Percentiles rank a stretch among this genome's conserved stretches.
phyloP scores from a whole-genome alignment of 2,888 invertebrate species.

The Ommatoiulus sabulosus region DNA sequence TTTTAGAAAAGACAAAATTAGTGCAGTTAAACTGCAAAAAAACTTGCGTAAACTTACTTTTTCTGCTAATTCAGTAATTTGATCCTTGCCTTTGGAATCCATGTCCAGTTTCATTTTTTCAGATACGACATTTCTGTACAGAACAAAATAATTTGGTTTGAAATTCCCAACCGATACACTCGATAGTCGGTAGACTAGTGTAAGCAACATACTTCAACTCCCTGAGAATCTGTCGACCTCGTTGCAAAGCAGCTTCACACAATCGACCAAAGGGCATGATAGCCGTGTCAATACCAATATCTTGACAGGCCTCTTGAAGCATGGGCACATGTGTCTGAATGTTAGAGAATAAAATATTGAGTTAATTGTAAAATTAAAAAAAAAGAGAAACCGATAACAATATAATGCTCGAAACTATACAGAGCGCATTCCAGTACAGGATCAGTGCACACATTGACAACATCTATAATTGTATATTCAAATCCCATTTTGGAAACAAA shows the following conservation, averaged over 20 bases:
- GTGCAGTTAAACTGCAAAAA: conserved; percentile 16
- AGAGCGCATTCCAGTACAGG: too few relatives aligned
- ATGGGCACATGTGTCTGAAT: conserved; percentile 65
- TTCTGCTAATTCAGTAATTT: conserved; percentile 65
- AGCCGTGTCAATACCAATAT: conserved; percentile 64
- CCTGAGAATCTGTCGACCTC: conserved; percentile 66
- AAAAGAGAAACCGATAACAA: too few relatives aligned
- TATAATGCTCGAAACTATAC: too few relatives aligned
- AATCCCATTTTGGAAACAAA: too few relatives aligned
- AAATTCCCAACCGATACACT: background rate
- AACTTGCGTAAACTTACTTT: conserved; percentile 59
- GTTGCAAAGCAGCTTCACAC: conserved; percentile 66
- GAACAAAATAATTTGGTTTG: background rate
- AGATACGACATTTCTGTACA: conserved; percentile 58
- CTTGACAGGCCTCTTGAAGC: conserved; percentile 64
- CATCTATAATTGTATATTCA: too few relatives aligned
- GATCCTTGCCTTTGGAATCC: conserved; percentile 60
- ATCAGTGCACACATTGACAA: too few relatives aligned
- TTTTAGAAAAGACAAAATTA: background rate
- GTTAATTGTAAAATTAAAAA: too few relatives aligned
- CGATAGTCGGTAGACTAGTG: background rate
- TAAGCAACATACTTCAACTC: conserved; percentile 65
- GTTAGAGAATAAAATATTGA: background rate
- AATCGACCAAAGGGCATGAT: conserved; percentile 68
- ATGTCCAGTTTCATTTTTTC: conserved; percentile 60